phyloP scores from a whole-genome alignment of 2,888 invertebrate species.

The Polydrusus tereticollis region DNA sequence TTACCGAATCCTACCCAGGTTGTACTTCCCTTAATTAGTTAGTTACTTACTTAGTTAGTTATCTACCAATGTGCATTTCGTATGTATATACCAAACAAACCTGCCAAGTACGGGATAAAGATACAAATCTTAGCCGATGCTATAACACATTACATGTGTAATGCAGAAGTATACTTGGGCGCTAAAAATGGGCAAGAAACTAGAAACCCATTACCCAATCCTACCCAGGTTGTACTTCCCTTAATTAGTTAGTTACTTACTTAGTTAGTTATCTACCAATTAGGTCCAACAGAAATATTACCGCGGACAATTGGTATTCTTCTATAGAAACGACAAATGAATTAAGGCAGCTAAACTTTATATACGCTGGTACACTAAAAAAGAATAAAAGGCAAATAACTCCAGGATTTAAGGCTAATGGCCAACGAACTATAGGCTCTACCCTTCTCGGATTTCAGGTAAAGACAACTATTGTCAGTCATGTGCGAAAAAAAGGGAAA shows the following conservation, averaged over 20 bases:
- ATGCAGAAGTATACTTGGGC: too few relatives aligned
- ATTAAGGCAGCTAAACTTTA: neutral
- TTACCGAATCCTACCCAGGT: neutral
- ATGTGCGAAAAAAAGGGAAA: neutral
- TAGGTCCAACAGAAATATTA: neutral
- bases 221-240: neutral
- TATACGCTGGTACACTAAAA: neutral
- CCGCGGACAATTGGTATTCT: neutral
- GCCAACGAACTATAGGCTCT: neutral
- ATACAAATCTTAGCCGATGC: too few relatives aligned
- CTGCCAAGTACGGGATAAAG: too few relatives aligned
- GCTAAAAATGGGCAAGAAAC: too few relatives aligned
- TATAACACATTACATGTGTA: too few relatives aligned
- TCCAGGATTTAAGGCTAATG: neutral
- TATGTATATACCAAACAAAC: too few relatives aligned
- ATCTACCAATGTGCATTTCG: neutral
- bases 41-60: too few relatives aligned
- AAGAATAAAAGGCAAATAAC: neutral
- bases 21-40: too few relatives aligned
- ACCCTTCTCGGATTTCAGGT: neutral
- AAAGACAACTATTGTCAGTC: neutral
- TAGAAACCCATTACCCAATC: neutral
- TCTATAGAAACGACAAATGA: neutral
- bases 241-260: too few relatives aligned
- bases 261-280: neutral